phyloP scores from a whole-genome alignment of 2,888 invertebrate species.

The Proisotoma minuta region DNA sequence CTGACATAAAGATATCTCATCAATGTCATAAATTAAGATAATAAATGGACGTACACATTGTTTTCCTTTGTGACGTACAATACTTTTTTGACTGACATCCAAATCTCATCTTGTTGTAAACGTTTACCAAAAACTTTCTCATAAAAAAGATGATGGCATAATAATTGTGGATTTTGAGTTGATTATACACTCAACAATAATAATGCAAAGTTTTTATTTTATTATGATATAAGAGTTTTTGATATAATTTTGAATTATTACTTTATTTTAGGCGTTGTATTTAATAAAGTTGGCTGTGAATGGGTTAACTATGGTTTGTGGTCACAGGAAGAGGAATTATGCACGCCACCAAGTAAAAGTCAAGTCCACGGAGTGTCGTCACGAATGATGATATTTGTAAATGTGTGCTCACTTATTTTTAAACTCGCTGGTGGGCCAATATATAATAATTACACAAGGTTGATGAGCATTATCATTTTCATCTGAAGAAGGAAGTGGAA shows the following conservation, averaged over 20 bases:
- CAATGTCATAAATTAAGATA: conserved; percentile 8
- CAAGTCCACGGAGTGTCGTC: not conserved
- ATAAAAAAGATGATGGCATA: not conserved
- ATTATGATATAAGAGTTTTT: too few species aligned
- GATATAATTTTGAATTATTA: too few species aligned
- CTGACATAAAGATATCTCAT: conserved; percentile 5
- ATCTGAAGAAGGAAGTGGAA: conserved; percentile 21
- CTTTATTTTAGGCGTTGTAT: not conserved
- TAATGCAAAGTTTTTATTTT: not conserved
- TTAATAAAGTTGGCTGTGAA: not conserved
- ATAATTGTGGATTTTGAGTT: not conserved
- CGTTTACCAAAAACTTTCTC: not conserved
- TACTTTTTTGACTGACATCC: not conserved
- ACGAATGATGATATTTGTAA: not conserved
- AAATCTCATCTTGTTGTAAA: not conserved
- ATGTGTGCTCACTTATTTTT: conserved; percentile 25
- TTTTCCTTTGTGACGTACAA: not conserved
- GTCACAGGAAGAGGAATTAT: not conserved
- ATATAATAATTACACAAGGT: conserved; percentile 19
- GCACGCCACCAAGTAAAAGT: not conserved
- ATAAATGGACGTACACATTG: not conserved
- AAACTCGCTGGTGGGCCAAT: conserved; percentile 37
- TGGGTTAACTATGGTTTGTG: not conserved
- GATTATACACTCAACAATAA: not conserved
- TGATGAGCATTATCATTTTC: conserved; percentile 13